Percentiles rank a stretch among this genome's conserved stretches.
These are phyloP conservation scores for Mimachlamys varia DNA, from an alignment of 2,888 invertebrate genomes.

Conservation along the genomic window DNA sequence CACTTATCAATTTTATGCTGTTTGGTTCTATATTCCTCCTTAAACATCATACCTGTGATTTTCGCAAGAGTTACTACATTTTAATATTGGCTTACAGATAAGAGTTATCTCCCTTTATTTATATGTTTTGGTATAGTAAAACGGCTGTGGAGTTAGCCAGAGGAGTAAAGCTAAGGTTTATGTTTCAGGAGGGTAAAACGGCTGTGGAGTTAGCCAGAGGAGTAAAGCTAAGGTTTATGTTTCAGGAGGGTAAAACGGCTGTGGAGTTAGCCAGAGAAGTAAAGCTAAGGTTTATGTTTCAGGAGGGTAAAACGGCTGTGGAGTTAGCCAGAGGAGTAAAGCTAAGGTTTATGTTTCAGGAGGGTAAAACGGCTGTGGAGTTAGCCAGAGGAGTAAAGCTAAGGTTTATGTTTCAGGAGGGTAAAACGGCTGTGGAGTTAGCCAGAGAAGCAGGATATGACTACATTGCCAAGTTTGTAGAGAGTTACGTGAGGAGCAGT, in stretches of 20 bases:
- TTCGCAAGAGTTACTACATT: too few relatives aligned
- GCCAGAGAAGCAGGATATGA: conserved; percentile 79
- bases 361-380: conserved; percentile 78
- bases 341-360: conserved; percentile 64
- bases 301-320: conserved; percentile 79
- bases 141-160: conserved; percentile 77
- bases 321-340: conserved; percentile 78
- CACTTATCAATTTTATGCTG: too few relatives aligned
- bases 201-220: conserved; percentile 78
- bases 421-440: conserved; percentile 77
- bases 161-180: conserved; percentile 66
- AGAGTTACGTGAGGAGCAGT: conserved; percentile 56
- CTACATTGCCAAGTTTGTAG: conserved; percentile 72
- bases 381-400: conserved; percentile 75
- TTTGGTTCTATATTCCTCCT: too few relatives aligned
- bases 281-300: conserved; percentile 42
- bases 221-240: conserved; percentile 56
- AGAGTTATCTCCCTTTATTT: too few relatives aligned
- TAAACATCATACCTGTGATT: too few relatives aligned
- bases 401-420: conserved; percentile 71
- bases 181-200: conserved; percentile 77
- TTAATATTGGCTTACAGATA: too few relatives aligned
- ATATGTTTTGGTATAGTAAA: conserved; percentile 74
- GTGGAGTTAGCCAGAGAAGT: conserved; percentile 79
- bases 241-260: conserved; percentile 78